Evolutionary conservation across 2,113 vertebrate genomes (phyloP).

Genomic region (Turnix velox): DNA sequence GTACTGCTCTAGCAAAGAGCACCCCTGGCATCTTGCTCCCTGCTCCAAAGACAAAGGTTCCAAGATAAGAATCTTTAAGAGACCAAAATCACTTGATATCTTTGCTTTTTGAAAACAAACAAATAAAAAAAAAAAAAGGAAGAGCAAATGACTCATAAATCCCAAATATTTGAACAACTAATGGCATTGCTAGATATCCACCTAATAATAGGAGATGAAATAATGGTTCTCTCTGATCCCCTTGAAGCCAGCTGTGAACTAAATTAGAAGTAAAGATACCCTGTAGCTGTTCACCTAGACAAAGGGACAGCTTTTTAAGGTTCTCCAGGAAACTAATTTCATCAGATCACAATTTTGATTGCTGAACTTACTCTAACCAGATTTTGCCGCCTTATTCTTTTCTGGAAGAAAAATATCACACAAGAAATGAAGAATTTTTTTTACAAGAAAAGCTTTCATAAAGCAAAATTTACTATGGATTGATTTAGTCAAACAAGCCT

Average conservation of each 20-base stretch:
- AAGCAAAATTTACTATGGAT: not conserved
- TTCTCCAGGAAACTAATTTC: constrained; percentile 5
- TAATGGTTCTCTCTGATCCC: not conserved
- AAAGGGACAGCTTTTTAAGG: not conserved
- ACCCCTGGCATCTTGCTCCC: not conserved
- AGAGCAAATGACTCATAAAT: not conserved
- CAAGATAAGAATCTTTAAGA: not conserved
- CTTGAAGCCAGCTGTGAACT: not conserved
- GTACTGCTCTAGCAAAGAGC: not conserved
- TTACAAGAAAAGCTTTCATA: not conserved
- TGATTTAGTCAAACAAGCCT: not conserved
- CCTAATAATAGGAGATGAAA: not conserved
- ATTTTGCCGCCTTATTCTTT: not conserved
- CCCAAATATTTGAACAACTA: not conserved
- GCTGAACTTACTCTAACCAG: not conserved
- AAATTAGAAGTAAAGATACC: not conserved
- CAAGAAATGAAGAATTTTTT: not conserved
- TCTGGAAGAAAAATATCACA: not conserved
- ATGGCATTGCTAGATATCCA: not conserved
- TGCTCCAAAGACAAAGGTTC: not conserved
- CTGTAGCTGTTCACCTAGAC: not conserved
- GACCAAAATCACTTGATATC: not conserved
- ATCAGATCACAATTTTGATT: not conserved
- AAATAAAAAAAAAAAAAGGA: not conserved
- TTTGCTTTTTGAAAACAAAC: not conserved